Evolutionary conservation across 2,797 vertebrate species (phyloP).

Genomic region (Carcharodon carcharias): DNA sequence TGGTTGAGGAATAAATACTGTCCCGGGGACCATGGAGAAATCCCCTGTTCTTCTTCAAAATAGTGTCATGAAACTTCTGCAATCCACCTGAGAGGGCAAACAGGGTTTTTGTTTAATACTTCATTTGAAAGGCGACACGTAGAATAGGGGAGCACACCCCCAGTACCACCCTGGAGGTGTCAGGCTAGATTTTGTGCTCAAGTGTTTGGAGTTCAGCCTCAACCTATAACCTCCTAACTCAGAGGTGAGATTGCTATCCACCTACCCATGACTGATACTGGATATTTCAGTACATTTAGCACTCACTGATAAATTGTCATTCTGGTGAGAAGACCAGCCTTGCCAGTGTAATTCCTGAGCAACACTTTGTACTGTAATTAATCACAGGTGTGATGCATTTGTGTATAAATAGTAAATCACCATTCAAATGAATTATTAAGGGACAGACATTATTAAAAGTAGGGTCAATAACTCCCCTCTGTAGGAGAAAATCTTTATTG

Average conservation of each 20-base stretch:
- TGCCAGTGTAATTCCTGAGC: not conserved
- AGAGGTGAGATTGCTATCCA: not conserved
- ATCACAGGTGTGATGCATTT: conserved; percentile 14
- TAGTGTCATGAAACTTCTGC: not conserved
- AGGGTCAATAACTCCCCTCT: not conserved
- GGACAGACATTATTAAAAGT: not conserved
- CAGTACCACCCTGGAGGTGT: no score
- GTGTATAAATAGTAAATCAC: conserved; percentile 18
- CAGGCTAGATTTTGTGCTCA: not conserved
- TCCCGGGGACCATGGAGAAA: not conserved
- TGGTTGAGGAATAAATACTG: no score
- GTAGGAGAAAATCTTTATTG: conserved; percentile 9
- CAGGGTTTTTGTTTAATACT: not conserved
- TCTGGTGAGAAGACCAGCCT: no score
- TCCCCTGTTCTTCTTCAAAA: not conserved
- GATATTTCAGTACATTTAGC: not conserved
- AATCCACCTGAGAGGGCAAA: not conserved
- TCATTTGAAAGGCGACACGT: not conserved
- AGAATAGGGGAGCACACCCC: not conserved
- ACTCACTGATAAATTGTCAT: not conserved
- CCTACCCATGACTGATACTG: no score
- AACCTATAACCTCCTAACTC: not conserved
- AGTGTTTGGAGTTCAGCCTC: no score
- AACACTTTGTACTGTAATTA: conserved; percentile 1
- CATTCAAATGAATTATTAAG: conserved; percentile 10